Conservation (phyloP, 2,797 vertebrate species). For the Enteromius trimaculatus region DNA sequence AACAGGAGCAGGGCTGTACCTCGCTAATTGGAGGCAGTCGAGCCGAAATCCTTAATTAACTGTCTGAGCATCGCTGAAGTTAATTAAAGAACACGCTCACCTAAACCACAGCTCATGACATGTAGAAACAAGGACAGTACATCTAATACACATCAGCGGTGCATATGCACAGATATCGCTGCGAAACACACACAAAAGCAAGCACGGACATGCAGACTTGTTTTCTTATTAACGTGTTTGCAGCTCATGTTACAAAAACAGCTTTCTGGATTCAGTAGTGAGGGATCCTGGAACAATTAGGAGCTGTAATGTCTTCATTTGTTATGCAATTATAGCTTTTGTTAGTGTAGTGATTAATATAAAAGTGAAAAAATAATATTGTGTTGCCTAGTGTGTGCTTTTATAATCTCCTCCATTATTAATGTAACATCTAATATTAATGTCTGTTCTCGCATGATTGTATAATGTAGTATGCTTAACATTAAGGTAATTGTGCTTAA, state of each 20-base stretch:
- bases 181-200: constrained; percentile 22
- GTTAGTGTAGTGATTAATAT: neutral
- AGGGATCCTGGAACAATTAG: constrained; percentile 5
- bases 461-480: neutral
- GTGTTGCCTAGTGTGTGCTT: neutral
- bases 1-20: constrained; percentile 74
- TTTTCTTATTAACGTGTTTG: constrained; percentile 25
- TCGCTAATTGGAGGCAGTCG: constrained; percentile 83
- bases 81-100: constrained; percentile 83
- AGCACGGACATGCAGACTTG: constrained; percentile 3
- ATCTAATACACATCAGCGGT: constrained; percentile 17
- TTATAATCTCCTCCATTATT: neutral
- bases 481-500: neutral
- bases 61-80: constrained; percentile 82
- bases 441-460: neutral
- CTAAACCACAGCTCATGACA: constrained; percentile 77
- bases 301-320: constrained; percentile 9
- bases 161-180: constrained; percentile 5
- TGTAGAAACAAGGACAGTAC: constrained; percentile 27
- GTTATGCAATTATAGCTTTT: constrained; percentile 1
- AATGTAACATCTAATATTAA: neutral
- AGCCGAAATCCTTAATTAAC: constrained; percentile 89
- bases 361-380: neutral
- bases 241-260: constrained; percentile 21
- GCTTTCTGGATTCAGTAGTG: neutral